Evolutionary conservation across 2,888 invertebrate species (phyloP), one percentile per base, ranked within the genome.

Genomic region (Mythimna impura): DNA sequence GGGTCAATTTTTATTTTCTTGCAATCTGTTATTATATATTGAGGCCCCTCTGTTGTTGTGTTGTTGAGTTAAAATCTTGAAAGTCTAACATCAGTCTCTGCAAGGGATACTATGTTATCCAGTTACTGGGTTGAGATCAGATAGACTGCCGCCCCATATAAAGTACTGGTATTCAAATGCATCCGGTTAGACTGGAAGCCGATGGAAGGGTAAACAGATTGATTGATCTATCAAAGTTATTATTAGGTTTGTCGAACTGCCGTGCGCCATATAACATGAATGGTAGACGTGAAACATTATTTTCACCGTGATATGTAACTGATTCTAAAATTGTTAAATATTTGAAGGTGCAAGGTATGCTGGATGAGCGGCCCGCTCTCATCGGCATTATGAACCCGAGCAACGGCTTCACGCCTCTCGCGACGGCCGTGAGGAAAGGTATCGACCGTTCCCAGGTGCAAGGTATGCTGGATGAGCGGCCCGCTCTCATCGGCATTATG

Each of bases 371-470:
- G 3, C 96, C 97, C 0, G 88, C 91, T 20, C 88, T 97, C 66
- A 87, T 97, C 9, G 94, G 94, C 54, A 91, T 93, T 1, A 90
- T 95, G 81, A 97, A 96, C 86, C 91, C 92, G 0, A 88, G 86
- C 73, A 95, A 94, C 66, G 95, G 96, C 0, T 95, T 95, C 86
- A 96, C 97, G 0, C 97, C 97, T 1, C 93, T 97, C 54, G 93
- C 96, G 9, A 96, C 96, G n/a, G 96, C 97, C 4, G 92, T 96
- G 9, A 91, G 94, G 71, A 94, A 92, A 90, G 95, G 95, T 91
- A 74, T 68, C 17, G 17, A 69, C 52, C 57, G 63, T n/a, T 60
- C 57, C n/a, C 1, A 40, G 64, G 65, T 30, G n/a, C n/a, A n/a
- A n/a, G n/a, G n/a, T 34, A 94, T 96, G 95, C 73, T 95, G 34